Conservation (phyloP, 2,113 vertebrate species). For the Microcebus tavaratra region DNA sequence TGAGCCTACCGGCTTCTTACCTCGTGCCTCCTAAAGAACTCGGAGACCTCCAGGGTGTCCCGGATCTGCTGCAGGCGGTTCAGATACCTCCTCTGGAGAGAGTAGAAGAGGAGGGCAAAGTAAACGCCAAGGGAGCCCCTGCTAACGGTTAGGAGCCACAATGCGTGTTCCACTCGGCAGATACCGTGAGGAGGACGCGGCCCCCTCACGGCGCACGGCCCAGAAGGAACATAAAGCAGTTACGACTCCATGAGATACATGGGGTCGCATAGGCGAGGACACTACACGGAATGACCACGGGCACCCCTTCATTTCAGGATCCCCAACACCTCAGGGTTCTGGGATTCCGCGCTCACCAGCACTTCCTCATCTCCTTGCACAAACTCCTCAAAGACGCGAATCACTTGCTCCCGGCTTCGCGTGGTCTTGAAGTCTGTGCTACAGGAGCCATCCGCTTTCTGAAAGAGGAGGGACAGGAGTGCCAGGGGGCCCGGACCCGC, state of each 20-base stretch:
- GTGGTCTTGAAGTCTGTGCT: slow-evolving; percentile 98
- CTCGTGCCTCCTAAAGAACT: slow-evolving; percentile 96
- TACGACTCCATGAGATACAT: neutral
- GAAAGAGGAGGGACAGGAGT: slow-evolving; percentile 55
- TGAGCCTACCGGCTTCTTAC: slow-evolving; percentile 82
- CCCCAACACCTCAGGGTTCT: neutral
- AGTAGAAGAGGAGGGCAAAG: neutral
- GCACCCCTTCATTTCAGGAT: neutral
- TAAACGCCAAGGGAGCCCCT: neutral
- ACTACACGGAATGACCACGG: neutral
- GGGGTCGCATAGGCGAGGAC: neutral
- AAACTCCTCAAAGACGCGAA: slow-evolving; percentile 92
- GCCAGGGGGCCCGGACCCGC: slow-evolving; percentile 1
- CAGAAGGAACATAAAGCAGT: neutral
- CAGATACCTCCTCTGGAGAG: slow-evolving; percentile 91
- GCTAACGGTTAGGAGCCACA: neutral
- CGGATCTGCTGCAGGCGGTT: slow-evolving; percentile 92
- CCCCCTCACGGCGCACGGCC: neutral
- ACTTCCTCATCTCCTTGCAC: slow-evolving; percentile 90
- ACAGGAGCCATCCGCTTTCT: slow-evolving; percentile 95
- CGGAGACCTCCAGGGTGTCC: slow-evolving; percentile 90
- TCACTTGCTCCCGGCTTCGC: slow-evolving; percentile 91
- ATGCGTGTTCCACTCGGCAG: neutral
- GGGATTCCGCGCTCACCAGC: slow-evolving; percentile 85
- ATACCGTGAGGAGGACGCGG: neutral